Evolutionary conservation across 2,888 invertebrate species (phyloP).

Genomic region (Anticlea derivata): DNA sequence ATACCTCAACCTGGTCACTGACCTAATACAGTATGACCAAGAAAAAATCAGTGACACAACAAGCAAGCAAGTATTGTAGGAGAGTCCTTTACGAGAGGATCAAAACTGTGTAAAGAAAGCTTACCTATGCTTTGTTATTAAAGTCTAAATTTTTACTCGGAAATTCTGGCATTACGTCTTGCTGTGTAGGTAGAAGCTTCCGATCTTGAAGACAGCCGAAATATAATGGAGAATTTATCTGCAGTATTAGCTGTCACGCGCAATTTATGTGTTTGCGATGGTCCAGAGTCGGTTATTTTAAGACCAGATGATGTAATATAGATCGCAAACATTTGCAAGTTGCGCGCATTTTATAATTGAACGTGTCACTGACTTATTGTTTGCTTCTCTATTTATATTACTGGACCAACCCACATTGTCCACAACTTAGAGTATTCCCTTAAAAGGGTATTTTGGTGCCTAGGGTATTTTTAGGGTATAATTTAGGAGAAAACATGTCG

Average conservation of each 20-base stretch:
- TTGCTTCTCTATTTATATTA: constrained; percentile 29
- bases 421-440: too few relatives aligned
- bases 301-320: constrained; percentile 47
- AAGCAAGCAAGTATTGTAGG: too few relatives aligned
- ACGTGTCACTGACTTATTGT: constrained; percentile 35
- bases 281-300: constrained; percentile 43
- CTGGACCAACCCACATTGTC: constrained; percentile 26
- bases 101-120: not conserved
- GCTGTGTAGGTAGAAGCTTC: not conserved
- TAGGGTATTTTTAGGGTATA: too few relatives aligned
- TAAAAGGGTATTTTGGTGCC: too few relatives aligned
- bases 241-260: constrained; percentile 24
- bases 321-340: constrained; percentile 34
- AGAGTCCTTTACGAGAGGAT: not conserved
- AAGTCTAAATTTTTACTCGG: too few relatives aligned
- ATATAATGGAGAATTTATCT: constrained; percentile 14
- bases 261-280: constrained; percentile 45
- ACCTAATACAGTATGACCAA: too few relatives aligned
- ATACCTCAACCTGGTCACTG: too few relatives aligned
- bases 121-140: too few relatives aligned
- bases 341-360: constrained; percentile 40
- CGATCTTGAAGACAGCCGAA: not conserved
- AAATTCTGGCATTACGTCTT: too few relatives aligned
- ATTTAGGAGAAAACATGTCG: too few relatives aligned
- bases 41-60: too few relatives aligned